Base-by-base conservation (phyloP, 2,797 vertebrate genomes). In the Kryptopterus vitreolus region DNA sequence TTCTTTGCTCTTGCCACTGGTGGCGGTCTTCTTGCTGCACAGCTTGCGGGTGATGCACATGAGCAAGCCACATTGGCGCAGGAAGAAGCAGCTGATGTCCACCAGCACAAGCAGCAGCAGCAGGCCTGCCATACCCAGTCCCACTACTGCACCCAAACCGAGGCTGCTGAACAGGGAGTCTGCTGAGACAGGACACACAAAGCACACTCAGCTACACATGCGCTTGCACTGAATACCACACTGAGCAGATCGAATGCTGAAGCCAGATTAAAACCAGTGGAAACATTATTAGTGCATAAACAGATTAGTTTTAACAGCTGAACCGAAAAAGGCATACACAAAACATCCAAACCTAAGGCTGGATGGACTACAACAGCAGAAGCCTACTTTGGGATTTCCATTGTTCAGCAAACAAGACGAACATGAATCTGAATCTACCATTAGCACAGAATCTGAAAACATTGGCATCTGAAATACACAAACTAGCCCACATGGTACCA, bases 111-210 rank as follows among this genome's bases (percentile, higher is more conserved):
- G 93, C 78, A 99, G 93, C 87, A 99, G 92, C 88, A 99, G 90
- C 85, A 99, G 94, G 4, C 92, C 97, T 12, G 95, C 96, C 52
- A 97, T 93, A 58, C 95, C 96, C 48, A 99, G 92, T 81, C 96
- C 97, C 90, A 99, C 95, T 88, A 98, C 94, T 24, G 97, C 92
- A 79, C 97, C 96, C 82, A 98, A 94, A 46, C 98, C 96, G 89
- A 99, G 94, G 77, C 96, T 95, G 81, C 95, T 97, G 94, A 99
- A 99, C 91, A 99, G 94, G 78, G 97, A 98, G 91, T 98, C 98
- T 99, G 95, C 86, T 96, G 92, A 90, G 92, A 82, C 92, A 90
- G 90, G 59, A 84, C 62, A 78, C 10, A 82, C 18, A 86, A 70
- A 80, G 9, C 53, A 86, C 75, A 80, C 43, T 88, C 79, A 87